Conservation (phyloP, 2,888 invertebrate genomes). For the Halictus quadricinctus region DNA sequence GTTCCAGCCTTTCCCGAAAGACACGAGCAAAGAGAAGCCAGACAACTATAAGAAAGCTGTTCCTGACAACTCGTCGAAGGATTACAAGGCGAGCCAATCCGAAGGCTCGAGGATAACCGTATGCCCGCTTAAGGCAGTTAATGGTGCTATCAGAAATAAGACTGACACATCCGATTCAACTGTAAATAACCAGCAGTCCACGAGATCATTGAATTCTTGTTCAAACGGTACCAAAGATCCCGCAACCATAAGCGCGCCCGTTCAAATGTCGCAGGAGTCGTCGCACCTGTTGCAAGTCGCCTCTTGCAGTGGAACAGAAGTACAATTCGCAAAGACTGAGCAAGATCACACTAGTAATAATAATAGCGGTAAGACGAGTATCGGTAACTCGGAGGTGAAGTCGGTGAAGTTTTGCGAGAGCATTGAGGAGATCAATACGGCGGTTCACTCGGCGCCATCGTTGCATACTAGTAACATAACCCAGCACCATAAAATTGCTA, state of each 20-base stretch:
- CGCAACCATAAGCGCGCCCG: constrained; percentile 19
- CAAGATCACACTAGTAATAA: constrained; percentile 50
- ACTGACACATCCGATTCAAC: constrained; percentile 37
- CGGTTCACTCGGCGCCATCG: constrained; percentile 1
- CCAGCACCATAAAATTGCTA: background rate
- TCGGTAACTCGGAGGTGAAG: constrained; percentile 36
- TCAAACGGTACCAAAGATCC: constrained; percentile 47
- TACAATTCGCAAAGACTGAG: constrained; percentile 54
- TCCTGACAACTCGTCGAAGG: constrained; percentile 20
- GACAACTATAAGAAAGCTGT: constrained; percentile 41
- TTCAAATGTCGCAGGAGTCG: constrained; percentile 20
- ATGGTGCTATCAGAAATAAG: constrained; percentile 44
- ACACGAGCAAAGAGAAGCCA: constrained; percentile 27
- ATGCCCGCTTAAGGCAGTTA: constrained; percentile 35
- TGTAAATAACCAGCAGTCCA: constrained; percentile 37
- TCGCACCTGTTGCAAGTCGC: constrained; percentile 25
- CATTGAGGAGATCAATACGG: constrained; percentile 35
- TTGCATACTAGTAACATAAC: constrained; percentile 24
- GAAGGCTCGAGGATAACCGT: constrained; percentile 32
- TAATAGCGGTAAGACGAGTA: constrained; percentile 50
- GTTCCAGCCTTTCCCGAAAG: constrained; percentile 29
- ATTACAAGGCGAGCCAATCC: constrained; percentile 39
- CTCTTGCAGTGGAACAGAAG: constrained; percentile 46
- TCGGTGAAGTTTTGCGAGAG: constrained; percentile 48
- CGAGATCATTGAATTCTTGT: constrained; percentile 39